Conservation (phyloP, 2,113 vertebrate genomes). For the Corynorhinus townsendii region DNA sequence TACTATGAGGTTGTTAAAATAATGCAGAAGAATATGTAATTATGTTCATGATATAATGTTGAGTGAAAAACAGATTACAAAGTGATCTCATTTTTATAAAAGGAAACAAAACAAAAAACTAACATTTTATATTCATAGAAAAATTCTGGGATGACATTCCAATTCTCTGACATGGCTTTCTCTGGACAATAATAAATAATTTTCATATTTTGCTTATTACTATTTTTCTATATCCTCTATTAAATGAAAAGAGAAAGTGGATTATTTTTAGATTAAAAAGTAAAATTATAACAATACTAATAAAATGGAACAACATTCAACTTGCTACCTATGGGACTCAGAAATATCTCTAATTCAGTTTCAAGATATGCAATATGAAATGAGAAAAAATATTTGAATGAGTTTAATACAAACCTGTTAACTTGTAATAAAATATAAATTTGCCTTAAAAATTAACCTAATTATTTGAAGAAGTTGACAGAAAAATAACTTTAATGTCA, state of each 20-base stretch:
- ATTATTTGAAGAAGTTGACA: background rate
- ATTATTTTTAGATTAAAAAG: background rate
- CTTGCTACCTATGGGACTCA: background rate
- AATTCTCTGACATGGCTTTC: background rate
- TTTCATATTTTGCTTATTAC: background rate
- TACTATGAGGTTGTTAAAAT: background rate
- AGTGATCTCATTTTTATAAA: slow-evolving; percentile 22
- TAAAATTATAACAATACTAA: background rate
- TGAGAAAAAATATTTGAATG: background rate
- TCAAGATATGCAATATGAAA: background rate
- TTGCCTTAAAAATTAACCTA: background rate
- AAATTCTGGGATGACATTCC: background rate
- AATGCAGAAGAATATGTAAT: slow-evolving; percentile 18
- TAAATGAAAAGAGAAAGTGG: background rate
- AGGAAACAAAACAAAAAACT: background rate
- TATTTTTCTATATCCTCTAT: background rate
- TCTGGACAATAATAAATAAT: background rate
- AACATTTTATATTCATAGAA: background rate
- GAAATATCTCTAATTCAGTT: background rate
- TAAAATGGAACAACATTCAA: background rate
- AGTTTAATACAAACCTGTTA: background rate
- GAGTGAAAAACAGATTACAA: background rate
- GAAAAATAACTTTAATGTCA: background rate
- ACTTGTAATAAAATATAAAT: slow-evolving; percentile 5
- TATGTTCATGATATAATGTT: background rate